Base-by-base conservation (phyloP, 2,888 invertebrate genomes). In the Hirtodrosophila confusa region DNA sequence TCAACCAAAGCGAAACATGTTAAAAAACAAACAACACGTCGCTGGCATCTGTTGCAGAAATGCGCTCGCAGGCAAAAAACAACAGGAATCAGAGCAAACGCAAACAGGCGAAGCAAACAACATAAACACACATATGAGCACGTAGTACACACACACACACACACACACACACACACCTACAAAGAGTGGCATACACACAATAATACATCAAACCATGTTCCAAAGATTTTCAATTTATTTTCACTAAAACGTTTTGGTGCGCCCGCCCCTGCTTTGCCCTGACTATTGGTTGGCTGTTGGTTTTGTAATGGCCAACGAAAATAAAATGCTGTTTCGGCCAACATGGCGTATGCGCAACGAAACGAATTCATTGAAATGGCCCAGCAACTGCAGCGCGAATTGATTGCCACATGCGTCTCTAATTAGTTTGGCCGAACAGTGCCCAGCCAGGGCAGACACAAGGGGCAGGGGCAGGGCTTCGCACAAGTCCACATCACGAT, bases 171-270 rank as follows among this genome's bases (percentile, higher is more conserved):
- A 53, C 41, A 54, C 36, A 53, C 36, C 29, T 10, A 39, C 17
- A 36, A 6, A 29, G 17, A 40, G 29, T 17, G 17, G 53, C 45
- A 57, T 12, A 23, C 36, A 37, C 11, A 60, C 49, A 39, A 45
- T 48, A 54, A 69, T 80, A 84, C 74, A 84, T 84, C 85, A 70
- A 77, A 84, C 60, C 64, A 69, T 82, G 66, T 78, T 87, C 85
- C 69, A 80, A 80, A 87, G 78, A 85, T 80, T 87, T 82, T 72
- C 80, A 77, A 82, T 87, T 82, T 82, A 82, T 82, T 84, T 87
- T 84, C 87, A 75, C 75, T 87, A 87, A 86, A 82, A 75, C 87
- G 80, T 66, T 87, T 86, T 61, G 68, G 65, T 65, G 63, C 27
- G 27, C 3, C 27, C 57, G 55, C 64, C 62, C 43, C 62, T 55